Evolutionary conservation across 1,140 invertebrate genomes (phyloP).

Genomic region (Ceratosolen solmsi): DNA sequence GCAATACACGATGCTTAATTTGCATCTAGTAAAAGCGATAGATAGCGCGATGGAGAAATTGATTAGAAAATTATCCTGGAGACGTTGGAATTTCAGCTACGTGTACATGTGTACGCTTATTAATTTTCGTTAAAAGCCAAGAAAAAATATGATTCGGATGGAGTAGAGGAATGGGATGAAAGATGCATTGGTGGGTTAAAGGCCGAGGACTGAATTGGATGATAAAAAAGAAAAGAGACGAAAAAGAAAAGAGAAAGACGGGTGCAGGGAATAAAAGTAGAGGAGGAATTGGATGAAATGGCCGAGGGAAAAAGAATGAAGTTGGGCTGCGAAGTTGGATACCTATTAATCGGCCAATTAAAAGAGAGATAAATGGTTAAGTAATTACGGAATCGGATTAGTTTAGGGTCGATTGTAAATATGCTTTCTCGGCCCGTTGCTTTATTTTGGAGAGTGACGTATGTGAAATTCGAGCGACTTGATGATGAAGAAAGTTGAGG

Average conservation of each 20-base stretch:
- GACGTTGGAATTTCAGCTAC: neutral
- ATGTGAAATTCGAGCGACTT: conserved; percentile 33
- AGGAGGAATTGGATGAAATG: neutral
- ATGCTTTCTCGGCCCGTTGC: neutral
- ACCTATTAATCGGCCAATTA: conserved; percentile 41
- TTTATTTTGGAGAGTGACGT: neutral
- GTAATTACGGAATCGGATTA: conserved; percentile 39
- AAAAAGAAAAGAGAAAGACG: neutral
- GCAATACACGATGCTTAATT: conserved; percentile 11
- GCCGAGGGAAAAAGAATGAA: neutral
- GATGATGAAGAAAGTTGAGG: neutral
- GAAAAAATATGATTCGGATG: neutral
- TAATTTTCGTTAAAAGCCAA: neutral
- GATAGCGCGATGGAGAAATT: neutral
- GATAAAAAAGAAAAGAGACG: neutral
- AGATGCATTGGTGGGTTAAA: neutral
- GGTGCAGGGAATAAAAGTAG: neutral
- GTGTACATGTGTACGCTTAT: neutral
- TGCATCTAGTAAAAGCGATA: conserved; percentile 29
- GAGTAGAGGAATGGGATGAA: neutral
- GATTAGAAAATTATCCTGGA: conserved; percentile 37
- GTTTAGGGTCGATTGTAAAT: conserved; percentile 33
- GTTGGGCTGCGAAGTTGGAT: neutral
- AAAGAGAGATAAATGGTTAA: conserved; percentile 35
- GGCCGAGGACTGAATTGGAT: neutral